Evolutionary conservation across 2,797 vertebrate genomes (phyloP).

Genomic region (Dicrostonyx torquatus): DNA sequence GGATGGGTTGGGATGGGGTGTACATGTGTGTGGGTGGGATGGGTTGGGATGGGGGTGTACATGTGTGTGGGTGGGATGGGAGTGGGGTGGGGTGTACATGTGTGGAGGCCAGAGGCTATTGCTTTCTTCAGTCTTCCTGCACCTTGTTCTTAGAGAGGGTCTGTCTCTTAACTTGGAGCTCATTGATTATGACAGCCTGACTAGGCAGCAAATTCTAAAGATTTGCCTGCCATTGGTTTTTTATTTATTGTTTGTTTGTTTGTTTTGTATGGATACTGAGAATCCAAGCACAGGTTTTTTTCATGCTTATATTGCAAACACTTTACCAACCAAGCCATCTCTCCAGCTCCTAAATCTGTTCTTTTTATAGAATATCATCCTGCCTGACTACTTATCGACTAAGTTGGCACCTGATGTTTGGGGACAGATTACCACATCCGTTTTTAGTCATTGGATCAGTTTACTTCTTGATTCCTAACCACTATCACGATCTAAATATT

Average conservation of each 20-base stretch:
- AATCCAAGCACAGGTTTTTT: neutral
- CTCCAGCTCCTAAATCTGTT: neutral
- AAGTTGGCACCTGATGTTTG: constrained; percentile 24
- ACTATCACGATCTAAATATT: neutral
- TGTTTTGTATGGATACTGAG: neutral
- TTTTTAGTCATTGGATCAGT: constrained; percentile 20
- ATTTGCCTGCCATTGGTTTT: neutral
- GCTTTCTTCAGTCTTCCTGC: neutral
- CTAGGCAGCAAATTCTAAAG: neutral
- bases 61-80: too few species aligned
- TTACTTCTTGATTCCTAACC: neutral
- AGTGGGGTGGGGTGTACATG: too few species aligned
- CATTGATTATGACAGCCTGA: neutral
- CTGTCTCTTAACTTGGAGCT: neutral
- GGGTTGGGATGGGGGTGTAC: too few species aligned
- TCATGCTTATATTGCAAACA: neutral
- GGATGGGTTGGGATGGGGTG: too few species aligned
- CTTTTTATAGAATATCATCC: neutral
- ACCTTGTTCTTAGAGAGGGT: neutral
- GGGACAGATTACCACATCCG: neutral
- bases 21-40: too few species aligned
- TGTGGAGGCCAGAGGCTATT: neutral
- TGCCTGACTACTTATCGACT: neutral
- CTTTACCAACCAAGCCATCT: neutral
- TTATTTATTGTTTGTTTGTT: neutral